A percentile compares a stretch with the other conserved stretches of the same genome.
Conservation (phyloP, 1,140 invertebrate species). For the Choristoneura fumiferana region DNA sequence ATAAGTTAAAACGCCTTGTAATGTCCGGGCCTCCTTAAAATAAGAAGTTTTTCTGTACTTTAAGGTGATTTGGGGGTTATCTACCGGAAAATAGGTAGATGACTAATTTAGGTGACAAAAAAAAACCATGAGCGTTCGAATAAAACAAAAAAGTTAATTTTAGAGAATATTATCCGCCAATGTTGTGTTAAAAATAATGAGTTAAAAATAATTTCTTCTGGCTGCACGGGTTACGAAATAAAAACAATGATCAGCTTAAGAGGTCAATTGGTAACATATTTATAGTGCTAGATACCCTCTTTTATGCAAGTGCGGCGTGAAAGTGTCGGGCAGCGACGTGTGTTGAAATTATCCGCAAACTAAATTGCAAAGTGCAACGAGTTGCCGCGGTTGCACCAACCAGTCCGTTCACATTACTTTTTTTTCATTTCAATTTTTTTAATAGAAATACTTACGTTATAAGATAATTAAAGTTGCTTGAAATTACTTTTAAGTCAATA, state of each 20-base stretch:
- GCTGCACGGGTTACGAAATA: neutral
- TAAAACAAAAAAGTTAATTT: neutral
- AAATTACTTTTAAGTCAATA: constrained; percentile 22
- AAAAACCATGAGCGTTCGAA: too few species aligned
- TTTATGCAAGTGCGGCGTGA: constrained; percentile 10
- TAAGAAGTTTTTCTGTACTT: neutral
- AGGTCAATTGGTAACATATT: neutral
- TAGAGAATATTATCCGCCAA: neutral
- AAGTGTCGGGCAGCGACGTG: constrained; percentile 9
- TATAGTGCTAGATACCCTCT: constrained; percentile 16
- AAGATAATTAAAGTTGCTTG: too few species aligned
- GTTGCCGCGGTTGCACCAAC: constrained; percentile 1
- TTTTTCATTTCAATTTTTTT: neutral
- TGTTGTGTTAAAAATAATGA: neutral
- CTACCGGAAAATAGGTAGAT: neutral
- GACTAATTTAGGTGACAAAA: too few species aligned
- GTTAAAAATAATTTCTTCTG: neutral
- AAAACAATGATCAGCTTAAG: constrained; percentile 5
- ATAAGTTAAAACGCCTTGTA: neutral
- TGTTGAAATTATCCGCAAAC: constrained; percentile 17
- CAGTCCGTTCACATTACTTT: neutral
- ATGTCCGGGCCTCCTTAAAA: neutral
- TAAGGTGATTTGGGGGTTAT: constrained; percentile 7
- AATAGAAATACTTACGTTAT: neutral
- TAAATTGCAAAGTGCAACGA: constrained; percentile 12